Evolutionary conservation across 2,888 invertebrate genomes (phyloP).

Genomic region (Taphrorychus bicolor): DNA sequence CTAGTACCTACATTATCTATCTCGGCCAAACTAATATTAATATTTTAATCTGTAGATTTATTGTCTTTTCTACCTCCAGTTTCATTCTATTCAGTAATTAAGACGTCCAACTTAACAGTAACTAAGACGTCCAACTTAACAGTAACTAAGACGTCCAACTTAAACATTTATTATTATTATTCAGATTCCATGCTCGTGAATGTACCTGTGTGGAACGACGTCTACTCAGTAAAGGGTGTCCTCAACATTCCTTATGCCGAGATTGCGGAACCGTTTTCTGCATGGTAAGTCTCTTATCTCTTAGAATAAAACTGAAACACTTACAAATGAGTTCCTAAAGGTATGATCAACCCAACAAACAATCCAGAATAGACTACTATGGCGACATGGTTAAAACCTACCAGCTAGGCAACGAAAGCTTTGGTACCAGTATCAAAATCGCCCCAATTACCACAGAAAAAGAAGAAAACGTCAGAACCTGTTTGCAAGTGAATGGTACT

Average conservation of each 20-base stretch:
- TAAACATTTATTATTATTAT: no score
- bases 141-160: no score
- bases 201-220: slow-evolving; percentile 66
- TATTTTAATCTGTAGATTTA: no score
- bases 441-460: slow-evolving; percentile 85
- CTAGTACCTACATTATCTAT: no score
- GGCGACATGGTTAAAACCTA: slow-evolving; percentile 94
- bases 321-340: slow-evolving; percentile 56
- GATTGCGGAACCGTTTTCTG: slow-evolving; percentile 88
- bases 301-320: neutral
- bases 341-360: slow-evolving; percentile 76
- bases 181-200: no score
- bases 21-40: no score
- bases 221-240: slow-evolving; percentile 79
- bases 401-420: slow-evolving; percentile 72
- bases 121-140: no score
- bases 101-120: no score
- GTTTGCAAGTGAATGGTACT: slow-evolving; percentile 85
- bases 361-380: slow-evolving; percentile 93
- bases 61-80: no score
- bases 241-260: slow-evolving; percentile 93
- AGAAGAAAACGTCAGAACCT: slow-evolving; percentile 74
- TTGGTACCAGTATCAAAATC: slow-evolving; percentile 80
- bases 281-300: slow-evolving; percentile 67
- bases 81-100: no score